These are phyloP conservation scores for Microvelia longipes DNA, from an alignment of 1,140 invertebrate species.

Conservation along the genomic window DNA sequence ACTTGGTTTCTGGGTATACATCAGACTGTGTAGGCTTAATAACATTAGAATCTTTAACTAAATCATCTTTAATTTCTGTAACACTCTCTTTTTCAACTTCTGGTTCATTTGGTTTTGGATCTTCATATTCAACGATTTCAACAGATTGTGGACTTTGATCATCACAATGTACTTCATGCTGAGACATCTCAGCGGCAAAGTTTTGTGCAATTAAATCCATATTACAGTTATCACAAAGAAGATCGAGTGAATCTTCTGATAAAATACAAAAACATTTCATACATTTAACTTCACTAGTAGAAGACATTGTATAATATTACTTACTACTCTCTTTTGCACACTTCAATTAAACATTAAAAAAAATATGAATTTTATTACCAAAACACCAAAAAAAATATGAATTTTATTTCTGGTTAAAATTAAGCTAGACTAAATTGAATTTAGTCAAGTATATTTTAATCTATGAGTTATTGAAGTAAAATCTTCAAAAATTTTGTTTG, in stretches of 20 bases:
- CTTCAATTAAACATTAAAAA: too few species aligned
- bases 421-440: too few species aligned
- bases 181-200: background rate
- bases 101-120: background rate
- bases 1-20: background rate
- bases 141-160: background rate
- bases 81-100: background rate
- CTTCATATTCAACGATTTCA: background rate
- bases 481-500: too few species aligned
- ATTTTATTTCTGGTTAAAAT: too few species aligned
- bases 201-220: background rate
- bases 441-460: too few species aligned
- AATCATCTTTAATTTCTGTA: background rate
- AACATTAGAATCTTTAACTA: background rate
- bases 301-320: too few species aligned
- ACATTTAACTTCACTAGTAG: background rate
- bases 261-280: background rate
- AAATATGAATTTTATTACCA: too few species aligned
- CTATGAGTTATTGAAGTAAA: too few species aligned
- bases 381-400: too few species aligned
- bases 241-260: background rate
- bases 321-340: too few species aligned
- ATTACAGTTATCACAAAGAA: slow-evolving; percentile 2
- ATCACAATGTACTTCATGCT: background rate
- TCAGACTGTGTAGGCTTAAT: background rate